Percentiles rank a stretch among this genome's conserved stretches.
These are phyloP conservation scores for Pogonomyrmex californicus DNA, from an alignment of 1,140 invertebrate genomes.

Conservation along the genomic window DNA sequence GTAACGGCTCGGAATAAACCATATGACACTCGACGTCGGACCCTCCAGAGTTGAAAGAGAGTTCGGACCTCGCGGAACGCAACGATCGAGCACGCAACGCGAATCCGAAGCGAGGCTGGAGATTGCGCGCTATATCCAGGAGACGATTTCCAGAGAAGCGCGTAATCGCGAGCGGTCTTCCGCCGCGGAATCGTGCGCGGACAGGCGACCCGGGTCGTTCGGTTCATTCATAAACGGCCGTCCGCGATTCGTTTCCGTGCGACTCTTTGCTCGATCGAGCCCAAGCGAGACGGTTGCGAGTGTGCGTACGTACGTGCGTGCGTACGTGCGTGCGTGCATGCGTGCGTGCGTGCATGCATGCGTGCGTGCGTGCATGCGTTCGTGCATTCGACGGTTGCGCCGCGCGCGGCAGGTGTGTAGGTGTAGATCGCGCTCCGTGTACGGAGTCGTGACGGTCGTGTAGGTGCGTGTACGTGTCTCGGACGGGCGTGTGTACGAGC, in stretches of 20 bases:
- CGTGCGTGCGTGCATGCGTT: slow-evolving; percentile 64
- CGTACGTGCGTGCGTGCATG: slow-evolving; percentile 45
- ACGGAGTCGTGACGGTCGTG: slow-evolving; percentile 21
- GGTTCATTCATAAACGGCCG: slow-evolving; percentile 73
- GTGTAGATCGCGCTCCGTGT: slow-evolving; percentile 69
- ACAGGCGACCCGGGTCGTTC: slow-evolving; percentile 48
- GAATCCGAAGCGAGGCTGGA: slow-evolving; percentile 18
- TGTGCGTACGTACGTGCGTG: slow-evolving; percentile 67
- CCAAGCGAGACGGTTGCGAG: slow-evolving; percentile 14
- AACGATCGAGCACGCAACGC: slow-evolving; percentile 19
- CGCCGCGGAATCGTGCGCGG: slow-evolving; percentile 44
- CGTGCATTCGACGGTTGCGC: slow-evolving; percentile 22
- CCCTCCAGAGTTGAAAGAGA: slow-evolving; percentile 33
- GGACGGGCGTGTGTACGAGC: slow-evolving; percentile 76
- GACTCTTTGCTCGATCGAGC: slow-evolving; percentile 46
- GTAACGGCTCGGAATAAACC: slow-evolving; percentile 49
- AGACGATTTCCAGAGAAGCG: slow-evolving; percentile 25
- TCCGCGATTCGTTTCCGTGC: slow-evolving; percentile 58
- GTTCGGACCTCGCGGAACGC: slow-evolving; percentile 2
- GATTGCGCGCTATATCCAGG: background rate
- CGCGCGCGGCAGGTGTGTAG: slow-evolving; percentile 75
- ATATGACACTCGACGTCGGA: slow-evolving; percentile 48
- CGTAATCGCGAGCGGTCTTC: slow-evolving; percentile 30
- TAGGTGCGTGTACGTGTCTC: slow-evolving; percentile 59
- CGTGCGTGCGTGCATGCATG: slow-evolving; percentile 67